These are phyloP conservation scores for Lochmaea capreae DNA, from an alignment of 2,888 invertebrate genomes.

Conservation along the genomic window DNA sequence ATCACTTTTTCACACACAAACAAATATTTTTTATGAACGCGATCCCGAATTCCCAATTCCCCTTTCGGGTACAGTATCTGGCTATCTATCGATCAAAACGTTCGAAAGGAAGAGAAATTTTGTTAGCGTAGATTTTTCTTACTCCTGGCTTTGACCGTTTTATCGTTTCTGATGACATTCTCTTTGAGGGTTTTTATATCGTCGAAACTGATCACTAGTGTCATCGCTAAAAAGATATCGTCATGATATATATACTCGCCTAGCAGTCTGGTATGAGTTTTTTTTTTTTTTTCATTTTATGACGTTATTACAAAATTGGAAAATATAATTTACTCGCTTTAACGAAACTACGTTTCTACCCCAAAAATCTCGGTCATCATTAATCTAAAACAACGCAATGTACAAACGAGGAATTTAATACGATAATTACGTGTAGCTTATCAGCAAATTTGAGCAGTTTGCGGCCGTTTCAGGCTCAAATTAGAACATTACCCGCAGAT, in stretches of 20 bases:
- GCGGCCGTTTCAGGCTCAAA: conserved; percentile 38
- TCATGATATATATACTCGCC: conserved; percentile 27
- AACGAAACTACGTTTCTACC: conserved; percentile 8
- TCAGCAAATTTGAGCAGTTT: conserved; percentile 21
- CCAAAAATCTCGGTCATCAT: conserved; percentile 25
- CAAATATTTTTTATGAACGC: not conserved
- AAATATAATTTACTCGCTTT: not conserved
- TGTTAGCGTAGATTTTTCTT: conserved; percentile 12
- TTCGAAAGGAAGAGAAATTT: conserved; percentile 14
- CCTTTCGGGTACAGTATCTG: not conserved
- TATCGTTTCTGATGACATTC: conserved; percentile 34
- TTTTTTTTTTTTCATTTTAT: too few relatives aligned
- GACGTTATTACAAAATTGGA: not conserved
- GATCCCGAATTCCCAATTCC: not conserved
- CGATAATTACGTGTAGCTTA: conserved; percentile 32
- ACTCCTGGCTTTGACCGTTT: conserved; percentile 28
- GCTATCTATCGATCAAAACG: conserved; percentile 17
- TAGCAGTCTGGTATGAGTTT: too few relatives aligned
- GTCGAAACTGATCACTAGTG: conserved; percentile 37
- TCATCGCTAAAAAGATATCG: conserved; percentile 38
- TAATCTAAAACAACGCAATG: conserved; percentile 22
- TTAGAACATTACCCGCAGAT: conserved; percentile 54
- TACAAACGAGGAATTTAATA: conserved; percentile 29
- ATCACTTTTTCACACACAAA: too few relatives aligned
- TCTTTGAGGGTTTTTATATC: conserved; percentile 40